Evolutionary conservation across 2,888 invertebrate genomes (phyloP).

Genomic region (Agelastica alni): DNA sequence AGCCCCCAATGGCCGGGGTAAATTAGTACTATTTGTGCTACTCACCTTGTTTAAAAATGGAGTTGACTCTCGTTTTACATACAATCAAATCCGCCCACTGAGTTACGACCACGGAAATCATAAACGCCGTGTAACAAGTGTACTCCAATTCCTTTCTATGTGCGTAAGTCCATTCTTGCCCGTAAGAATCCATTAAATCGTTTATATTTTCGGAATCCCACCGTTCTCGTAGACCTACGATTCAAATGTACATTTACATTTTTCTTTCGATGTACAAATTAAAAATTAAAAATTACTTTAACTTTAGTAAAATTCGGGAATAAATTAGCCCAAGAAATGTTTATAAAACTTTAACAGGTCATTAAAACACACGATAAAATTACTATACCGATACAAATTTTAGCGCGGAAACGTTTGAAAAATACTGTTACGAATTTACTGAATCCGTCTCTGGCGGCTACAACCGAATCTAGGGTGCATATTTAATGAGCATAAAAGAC

Average conservation of each 20-base stretch:
- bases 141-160: slow-evolving; percentile 75
- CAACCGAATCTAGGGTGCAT: too few relatives aligned
- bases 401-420: too few relatives aligned
- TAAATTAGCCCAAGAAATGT: too few relatives aligned
- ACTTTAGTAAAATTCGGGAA: too few relatives aligned
- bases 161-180: slow-evolving; percentile 75
- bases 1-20: too few relatives aligned
- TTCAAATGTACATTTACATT: too few relatives aligned
- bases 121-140: slow-evolving; percentile 82
- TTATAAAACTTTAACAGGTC: too few relatives aligned
- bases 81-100: slow-evolving; percentile 81
- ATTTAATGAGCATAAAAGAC: too few relatives aligned
- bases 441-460: too few relatives aligned
- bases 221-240: slow-evolving; percentile 63
- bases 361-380: too few relatives aligned
- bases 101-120: slow-evolving; percentile 77
- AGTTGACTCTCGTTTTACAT: slow-evolving; percentile 78
- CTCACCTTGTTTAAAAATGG: slow-evolving; percentile 70
- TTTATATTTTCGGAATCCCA: slow-evolving; percentile 75
- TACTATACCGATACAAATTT: too few relatives aligned
- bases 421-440: too few relatives aligned
- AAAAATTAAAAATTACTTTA: not conserved
- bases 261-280: not conserved
- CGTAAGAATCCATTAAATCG: slow-evolving; percentile 75
- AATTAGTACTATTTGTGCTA: not conserved